A percentile compares a stretch with the other conserved stretches of the same genome.
These are phyloP conservation scores for Spongia lamella DNA, from an alignment of 37 sponge, comb jelly and placozoan species.

Conservation along the genomic window DNA sequence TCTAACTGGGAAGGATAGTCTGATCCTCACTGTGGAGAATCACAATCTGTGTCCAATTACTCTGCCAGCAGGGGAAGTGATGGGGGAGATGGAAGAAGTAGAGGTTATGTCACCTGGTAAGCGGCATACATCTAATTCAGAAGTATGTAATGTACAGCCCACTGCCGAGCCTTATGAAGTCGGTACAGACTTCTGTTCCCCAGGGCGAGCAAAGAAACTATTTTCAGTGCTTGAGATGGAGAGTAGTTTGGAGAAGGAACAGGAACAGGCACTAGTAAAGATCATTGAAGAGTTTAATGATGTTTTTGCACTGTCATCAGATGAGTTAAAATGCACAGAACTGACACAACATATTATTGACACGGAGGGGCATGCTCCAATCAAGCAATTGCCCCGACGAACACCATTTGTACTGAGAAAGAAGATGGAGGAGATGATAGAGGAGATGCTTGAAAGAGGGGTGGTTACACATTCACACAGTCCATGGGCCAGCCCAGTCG, in stretches of 20 bases:
- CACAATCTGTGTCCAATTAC: too few species aligned
- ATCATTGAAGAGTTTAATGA: constrained; percentile 20
- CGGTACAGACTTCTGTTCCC: neutral
- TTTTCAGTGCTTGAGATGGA: neutral
- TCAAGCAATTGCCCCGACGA: constrained; percentile 25
- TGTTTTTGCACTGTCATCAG: constrained; percentile 24
- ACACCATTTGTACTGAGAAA: constrained; percentile 37
- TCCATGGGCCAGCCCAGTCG: constrained; percentile 58
- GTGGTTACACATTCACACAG: constrained; percentile 36
- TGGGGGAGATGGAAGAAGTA: too few species aligned
- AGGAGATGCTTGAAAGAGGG: constrained; percentile 43
- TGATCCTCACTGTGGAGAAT: too few species aligned
- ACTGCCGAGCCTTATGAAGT: neutral
- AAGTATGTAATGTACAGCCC: neutral
- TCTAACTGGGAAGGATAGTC: too few species aligned
- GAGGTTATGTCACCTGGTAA: too few species aligned
- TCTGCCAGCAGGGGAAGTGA: too few species aligned
- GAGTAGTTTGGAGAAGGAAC: neutral
- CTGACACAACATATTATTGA: constrained; percentile 25
- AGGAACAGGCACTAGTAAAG: neutral
- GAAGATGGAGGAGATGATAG: constrained; percentile 19
- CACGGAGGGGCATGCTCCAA: constrained; percentile 26
- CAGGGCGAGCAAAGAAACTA: neutral
- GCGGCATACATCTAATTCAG: neutral
- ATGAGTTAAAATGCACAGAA: constrained; percentile 16